A percentile compares a stretch with the other conserved stretches of the same genome.
Evolutionary conservation across 2,888 invertebrate species (phyloP).

Genomic region (Phengaris alcon): DNA sequence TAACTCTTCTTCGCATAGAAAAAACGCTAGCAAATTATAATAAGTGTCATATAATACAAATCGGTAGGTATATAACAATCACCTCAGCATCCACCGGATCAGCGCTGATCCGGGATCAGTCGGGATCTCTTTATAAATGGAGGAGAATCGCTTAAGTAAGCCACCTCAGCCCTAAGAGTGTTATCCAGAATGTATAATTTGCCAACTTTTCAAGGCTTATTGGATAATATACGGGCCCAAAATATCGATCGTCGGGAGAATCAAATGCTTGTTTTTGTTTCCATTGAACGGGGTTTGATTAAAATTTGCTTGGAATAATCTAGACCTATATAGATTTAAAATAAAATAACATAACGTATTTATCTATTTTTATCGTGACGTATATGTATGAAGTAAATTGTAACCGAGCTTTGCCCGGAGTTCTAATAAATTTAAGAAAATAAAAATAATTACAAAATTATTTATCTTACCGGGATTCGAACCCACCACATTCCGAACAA

Average conservation of each 20-base stretch:
- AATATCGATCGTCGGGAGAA: background rate
- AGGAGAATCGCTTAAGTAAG: constrained; percentile 46
- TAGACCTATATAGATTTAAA: no score
- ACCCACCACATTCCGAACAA: no score
- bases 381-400: no score
- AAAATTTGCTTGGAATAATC: no score
- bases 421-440: no score
- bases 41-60: constrained; percentile 15
- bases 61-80: constrained; percentile 24
- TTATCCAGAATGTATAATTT: constrained; percentile 40
- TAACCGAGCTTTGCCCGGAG: no score
- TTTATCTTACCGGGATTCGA: no score
- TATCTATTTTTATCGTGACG: no score
- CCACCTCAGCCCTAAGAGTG: constrained; percentile 37
- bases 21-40: background rate
- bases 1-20: background rate
- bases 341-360: no score
- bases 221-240: background rate
- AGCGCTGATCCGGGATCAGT: constrained; percentile 40
- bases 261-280: no score
- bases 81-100: constrained; percentile 30
- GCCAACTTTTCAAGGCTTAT: constrained; percentile 28
- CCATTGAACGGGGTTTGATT: no score
- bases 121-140: constrained; percentile 43
- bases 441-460: no score